Percentiles rank a stretch among this genome's conserved stretches.
Conservation (phyloP, 2,113 vertebrate genomes). For the Solea senegalensis region DNA sequence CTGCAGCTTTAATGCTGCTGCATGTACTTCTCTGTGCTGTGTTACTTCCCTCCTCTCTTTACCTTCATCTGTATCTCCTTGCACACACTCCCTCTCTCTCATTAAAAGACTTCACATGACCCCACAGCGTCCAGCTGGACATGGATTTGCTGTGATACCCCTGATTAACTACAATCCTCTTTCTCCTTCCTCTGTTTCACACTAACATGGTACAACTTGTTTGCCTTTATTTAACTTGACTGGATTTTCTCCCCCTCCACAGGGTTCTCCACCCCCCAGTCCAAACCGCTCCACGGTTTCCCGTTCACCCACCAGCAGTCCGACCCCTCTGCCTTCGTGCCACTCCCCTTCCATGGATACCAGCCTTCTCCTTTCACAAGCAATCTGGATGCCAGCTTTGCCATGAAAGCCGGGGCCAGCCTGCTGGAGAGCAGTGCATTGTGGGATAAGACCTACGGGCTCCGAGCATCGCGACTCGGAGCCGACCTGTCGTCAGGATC, state of each 20-base stretch:
- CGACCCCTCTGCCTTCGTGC: constrained; percentile 56
- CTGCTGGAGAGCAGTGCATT: constrained; percentile 65
- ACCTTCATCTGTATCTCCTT: neutral
- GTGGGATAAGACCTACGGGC: constrained; percentile 69
- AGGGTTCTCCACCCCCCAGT: constrained; percentile 67
- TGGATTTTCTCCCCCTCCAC: neutral
- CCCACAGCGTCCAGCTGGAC: neutral
- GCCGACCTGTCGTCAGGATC: constrained; percentile 79
- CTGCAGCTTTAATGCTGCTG: neutral
- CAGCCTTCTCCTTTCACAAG: constrained; percentile 49
- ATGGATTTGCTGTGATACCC: constrained; percentile 21
- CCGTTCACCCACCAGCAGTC: constrained; percentile 61
- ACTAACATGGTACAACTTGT: neutral
- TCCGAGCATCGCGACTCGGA: constrained; percentile 62
- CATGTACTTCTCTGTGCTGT: neutral
- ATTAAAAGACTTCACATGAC: constrained; percentile 5
- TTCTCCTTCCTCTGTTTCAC: neutral
- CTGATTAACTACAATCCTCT: constrained; percentile 21
- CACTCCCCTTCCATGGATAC: constrained; percentile 51
- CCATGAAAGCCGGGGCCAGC: constrained; percentile 45
- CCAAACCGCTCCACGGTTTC: constrained; percentile 70
- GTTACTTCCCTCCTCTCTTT: neutral
- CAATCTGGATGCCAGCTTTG: constrained; percentile 43
- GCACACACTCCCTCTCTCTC: neutral
- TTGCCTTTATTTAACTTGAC: neutral